A percentile compares a stretch with the other conserved stretches of the same genome.
phyloP scores from a whole-genome alignment of 1,140 invertebrate species.

The Pseudachorutes palmiensis region DNA sequence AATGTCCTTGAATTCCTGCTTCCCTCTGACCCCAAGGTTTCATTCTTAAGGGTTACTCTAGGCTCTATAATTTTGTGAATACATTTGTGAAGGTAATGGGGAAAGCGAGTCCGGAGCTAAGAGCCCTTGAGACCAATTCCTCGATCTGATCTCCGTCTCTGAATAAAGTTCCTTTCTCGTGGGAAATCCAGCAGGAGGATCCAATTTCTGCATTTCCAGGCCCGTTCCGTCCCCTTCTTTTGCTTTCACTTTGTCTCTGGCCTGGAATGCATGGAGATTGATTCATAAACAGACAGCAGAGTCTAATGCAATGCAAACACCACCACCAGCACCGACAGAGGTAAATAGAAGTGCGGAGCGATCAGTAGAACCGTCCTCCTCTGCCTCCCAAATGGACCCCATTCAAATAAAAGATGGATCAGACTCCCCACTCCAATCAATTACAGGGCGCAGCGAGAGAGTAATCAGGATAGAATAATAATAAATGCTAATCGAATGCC shows the following conservation, averaged over 20 bases:
- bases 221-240: background rate
- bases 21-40: too few species aligned
- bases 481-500: background rate
- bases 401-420: background rate
- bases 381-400: too few species aligned
- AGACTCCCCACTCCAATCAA: background rate
- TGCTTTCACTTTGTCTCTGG: background rate
- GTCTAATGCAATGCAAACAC: background rate
- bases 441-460: background rate
- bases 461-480: background rate
- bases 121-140: constrained; percentile 16
- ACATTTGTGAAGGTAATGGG: background rate
- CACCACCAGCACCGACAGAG: too few species aligned
- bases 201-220: constrained; percentile 1
- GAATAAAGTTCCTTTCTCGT: constrained; percentile 5
- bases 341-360: background rate
- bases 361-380: too few species aligned
- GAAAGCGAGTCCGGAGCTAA: background rate
- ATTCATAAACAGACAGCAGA: background rate
- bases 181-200: constrained; percentile 13
- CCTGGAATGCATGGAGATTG: background rate
- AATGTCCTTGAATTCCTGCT: too few species aligned
- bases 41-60: too few species aligned
- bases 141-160: background rate
- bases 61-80: background rate